Conservation (phyloP, 1,140 invertebrate species). For the Macrosteles quadrilineatus region DNA sequence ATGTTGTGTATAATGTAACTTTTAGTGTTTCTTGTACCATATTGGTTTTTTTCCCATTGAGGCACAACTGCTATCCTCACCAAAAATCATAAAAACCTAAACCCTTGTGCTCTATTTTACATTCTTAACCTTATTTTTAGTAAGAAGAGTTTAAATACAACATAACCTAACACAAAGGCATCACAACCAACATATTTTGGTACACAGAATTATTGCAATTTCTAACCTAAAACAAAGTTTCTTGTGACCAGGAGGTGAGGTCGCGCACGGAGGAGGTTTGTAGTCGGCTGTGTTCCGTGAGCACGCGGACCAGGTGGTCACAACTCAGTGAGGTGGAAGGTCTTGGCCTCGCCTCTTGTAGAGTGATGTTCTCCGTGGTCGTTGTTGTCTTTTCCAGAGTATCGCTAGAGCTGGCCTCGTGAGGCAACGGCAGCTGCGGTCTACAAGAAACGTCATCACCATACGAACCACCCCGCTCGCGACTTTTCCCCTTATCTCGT, state of each 20-base stretch:
- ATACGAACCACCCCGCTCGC: neutral
- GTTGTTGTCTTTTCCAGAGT: neutral
- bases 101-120: too few species aligned
- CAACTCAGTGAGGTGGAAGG: slow-evolving; percentile 33
- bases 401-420: neutral
- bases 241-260: slow-evolving; percentile 42
- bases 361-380: neutral
- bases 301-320: slow-evolving; percentile 36
- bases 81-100: too few species aligned
- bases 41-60: too few species aligned
- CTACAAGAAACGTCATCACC: neutral
- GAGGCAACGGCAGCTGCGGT: slow-evolving; percentile 1
- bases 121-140: too few species aligned
- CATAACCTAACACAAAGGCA: too few species aligned
- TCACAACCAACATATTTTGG: too few species aligned
- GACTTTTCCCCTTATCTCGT: neutral
- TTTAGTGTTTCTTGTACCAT: too few species aligned
- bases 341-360: slow-evolving; percentile 23
- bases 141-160: too few species aligned
- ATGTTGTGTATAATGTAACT: too few species aligned
- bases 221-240: slow-evolving; percentile 40
- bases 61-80: too few species aligned
- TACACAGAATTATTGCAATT: too few species aligned
- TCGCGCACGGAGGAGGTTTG: slow-evolving; percentile 29
- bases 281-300: slow-evolving; percentile 30